Evolutionary conservation across 2,888 invertebrate species (phyloP).

Genomic region (Xanthostigma xanthostigma): DNA sequence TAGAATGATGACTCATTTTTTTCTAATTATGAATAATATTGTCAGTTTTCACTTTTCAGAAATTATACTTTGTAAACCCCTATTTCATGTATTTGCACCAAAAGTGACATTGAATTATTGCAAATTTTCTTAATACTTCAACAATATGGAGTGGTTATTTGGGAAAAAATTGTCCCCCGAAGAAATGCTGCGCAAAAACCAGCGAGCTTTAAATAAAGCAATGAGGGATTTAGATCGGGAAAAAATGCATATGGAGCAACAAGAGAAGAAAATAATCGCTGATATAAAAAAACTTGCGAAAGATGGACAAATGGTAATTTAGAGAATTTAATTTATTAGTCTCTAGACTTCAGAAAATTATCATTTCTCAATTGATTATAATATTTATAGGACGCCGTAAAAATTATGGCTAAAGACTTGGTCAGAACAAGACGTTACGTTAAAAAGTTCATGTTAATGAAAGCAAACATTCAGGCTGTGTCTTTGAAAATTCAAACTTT

Average conservation of each 20-base stretch:
- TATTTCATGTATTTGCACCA: too few species aligned
- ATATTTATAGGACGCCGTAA: constrained; percentile 77
- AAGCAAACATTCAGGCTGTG: constrained; percentile 96
- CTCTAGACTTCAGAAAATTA: not conserved
- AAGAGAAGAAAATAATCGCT: constrained; percentile 95
- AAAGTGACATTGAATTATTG: too few species aligned
- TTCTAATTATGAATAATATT: too few species aligned
- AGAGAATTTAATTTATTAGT: not conserved
- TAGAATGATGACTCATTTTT: too few species aligned
- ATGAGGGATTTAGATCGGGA: constrained; percentile 96
- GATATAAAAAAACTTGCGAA: constrained; percentile 99
- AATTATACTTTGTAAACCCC: too few species aligned
- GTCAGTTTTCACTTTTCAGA: too few species aligned
- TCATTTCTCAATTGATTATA: constrained; percentile 1
- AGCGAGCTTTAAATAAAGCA: constrained; percentile 92
- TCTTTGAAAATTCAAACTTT: constrained; percentile 95
- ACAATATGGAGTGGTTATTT: constrained; percentile 82
- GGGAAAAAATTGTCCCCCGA: constrained; percentile 93
- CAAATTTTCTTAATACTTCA: too few species aligned
- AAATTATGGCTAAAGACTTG: constrained; percentile 98
- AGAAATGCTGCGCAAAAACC: constrained; percentile 96
- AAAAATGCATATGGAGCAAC: constrained; percentile 89
- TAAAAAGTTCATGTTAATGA: constrained; percentile 99
- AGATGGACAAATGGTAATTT: constrained; percentile 87
- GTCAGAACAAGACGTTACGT: constrained; percentile 90